Evolutionary conservation across 2,113 vertebrate species (phyloP).

Genomic region (Cyphomyrus plagiostoma): DNA sequence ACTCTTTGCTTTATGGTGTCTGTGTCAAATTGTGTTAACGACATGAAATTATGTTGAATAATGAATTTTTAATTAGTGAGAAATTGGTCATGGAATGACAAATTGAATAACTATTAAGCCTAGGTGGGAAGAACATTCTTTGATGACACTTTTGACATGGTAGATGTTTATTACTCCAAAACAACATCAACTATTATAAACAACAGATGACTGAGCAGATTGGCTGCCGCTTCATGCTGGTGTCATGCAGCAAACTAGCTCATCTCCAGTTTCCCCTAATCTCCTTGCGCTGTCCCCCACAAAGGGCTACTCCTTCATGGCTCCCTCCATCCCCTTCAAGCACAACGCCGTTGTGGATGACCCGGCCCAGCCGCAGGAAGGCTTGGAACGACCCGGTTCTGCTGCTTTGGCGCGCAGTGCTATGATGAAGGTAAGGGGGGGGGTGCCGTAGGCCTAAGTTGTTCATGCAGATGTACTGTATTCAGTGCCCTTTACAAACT

Average conservation of each 20-base stretch:
- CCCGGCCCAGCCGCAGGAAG: conserved; percentile 74
- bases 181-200: background rate
- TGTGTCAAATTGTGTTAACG: conserved; percentile 14
- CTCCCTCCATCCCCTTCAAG: conserved; percentile 94
- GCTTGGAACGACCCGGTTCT: conserved; percentile 69
- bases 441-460: background rate
- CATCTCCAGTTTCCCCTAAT: background rate
- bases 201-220: background rate
- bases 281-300: conserved; percentile 12
- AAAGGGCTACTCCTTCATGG: conserved; percentile 94
- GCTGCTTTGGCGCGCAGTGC: conserved; percentile 69
- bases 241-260: background rate
- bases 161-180: background rate
- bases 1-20: background rate
- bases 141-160: background rate
- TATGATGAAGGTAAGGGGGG: conserved; percentile 86
- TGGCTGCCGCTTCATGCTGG: background rate
- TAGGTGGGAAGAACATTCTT: background rate
- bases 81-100: background rate
- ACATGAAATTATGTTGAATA: background rate
- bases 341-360: conserved; percentile 87
- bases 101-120: background rate
- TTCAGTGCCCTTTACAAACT: background rate
- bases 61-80: background rate
- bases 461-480: background rate